Conservation (phyloP, 2,888 invertebrate genomes). For the Drosophila pseudotalamancana region DNA sequence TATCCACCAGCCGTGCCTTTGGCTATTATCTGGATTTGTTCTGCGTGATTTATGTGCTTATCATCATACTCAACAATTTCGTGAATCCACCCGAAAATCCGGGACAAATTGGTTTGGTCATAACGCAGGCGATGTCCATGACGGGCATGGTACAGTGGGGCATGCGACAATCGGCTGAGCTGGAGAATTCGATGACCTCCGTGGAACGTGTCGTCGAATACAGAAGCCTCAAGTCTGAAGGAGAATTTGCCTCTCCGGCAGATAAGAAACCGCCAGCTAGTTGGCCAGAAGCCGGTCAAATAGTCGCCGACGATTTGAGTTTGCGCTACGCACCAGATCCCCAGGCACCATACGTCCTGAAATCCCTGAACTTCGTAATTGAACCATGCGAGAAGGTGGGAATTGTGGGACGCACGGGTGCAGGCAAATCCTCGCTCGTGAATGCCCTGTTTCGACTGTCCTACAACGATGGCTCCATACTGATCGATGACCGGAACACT, state of each 20-base stretch:
- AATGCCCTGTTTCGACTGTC: constrained; percentile 91
- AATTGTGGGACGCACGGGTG: constrained; percentile 89
- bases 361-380: constrained; percentile 88
- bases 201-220: constrained; percentile 93
- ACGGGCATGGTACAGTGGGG: constrained; percentile 91
- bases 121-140: constrained; percentile 91
- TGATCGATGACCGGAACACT: constrained; percentile 92
- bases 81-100: constrained; percentile 89
- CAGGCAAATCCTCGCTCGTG: constrained; percentile 90
- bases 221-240: constrained; percentile 83
- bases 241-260: constrained; percentile 87
- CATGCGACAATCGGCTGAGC: constrained; percentile 95
- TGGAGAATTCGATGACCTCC: constrained; percentile 94
- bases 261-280: constrained; percentile 87
- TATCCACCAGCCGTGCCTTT: constrained; percentile 95
- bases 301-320: constrained; percentile 88
- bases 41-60: constrained; percentile 92
- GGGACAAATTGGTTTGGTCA: constrained; percentile 91
- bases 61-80: constrained; percentile 94
- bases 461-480: constrained; percentile 90
- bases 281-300: constrained; percentile 90
- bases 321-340: constrained; percentile 88
- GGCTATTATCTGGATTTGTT: constrained; percentile 96
- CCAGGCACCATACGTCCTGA: constrained; percentile 89
- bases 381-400: constrained; percentile 88